Evolutionary conservation across 2,797 vertebrate genomes (phyloP), one percentile per base, ranked within the genome.

Genomic region (Melanotaenia nigrans): DNA sequence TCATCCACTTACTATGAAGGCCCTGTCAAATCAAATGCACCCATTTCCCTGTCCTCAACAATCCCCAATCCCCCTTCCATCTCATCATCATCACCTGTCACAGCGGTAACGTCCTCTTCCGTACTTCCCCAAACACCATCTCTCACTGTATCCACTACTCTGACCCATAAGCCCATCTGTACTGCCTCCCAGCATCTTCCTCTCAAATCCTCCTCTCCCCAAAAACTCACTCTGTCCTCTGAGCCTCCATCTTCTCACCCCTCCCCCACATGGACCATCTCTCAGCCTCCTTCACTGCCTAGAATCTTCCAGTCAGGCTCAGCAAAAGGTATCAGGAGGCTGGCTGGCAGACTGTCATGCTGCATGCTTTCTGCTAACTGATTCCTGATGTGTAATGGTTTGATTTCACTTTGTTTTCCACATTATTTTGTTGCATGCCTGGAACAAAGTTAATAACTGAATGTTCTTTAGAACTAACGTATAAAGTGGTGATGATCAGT

Each of bases 261-360:
- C 61, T 59, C 75, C 7, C 33, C 69, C 74, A 71, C 64, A 33
- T 65, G 77, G 84, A 71, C 59, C 55, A 61, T 80, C 73, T 88
- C 85, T 73, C 89, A 90, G 67, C 94, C 94, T 53, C 94, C 94
- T 1, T 85, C 93, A 28, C 90, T 95, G 64, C 94, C 94, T 63
- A 92, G 81, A 93, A 92, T 95, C 90, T 95, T 95, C 89, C 92
- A 93, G 83, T 75, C 92, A 45, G 80, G 85, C 55, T 74, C 86
- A 68, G 86, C 85, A 66, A 91, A 93, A 95, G 93, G 93, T 95
- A 94, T 71, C 45, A 24, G 13, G 61, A 28, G 71, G 59, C 81
- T 57, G 64, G 45, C 71, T 60, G 65, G 56, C 62, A 59, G 47
- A 75, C 45, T 25, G 16, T 47, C 80, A 72, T 57, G 79, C 72